Percentiles rank a stretch among this genome's conserved stretches.
Conservation (phyloP, 2,797 vertebrate genomes). For the Galago senegalensis region DNA sequence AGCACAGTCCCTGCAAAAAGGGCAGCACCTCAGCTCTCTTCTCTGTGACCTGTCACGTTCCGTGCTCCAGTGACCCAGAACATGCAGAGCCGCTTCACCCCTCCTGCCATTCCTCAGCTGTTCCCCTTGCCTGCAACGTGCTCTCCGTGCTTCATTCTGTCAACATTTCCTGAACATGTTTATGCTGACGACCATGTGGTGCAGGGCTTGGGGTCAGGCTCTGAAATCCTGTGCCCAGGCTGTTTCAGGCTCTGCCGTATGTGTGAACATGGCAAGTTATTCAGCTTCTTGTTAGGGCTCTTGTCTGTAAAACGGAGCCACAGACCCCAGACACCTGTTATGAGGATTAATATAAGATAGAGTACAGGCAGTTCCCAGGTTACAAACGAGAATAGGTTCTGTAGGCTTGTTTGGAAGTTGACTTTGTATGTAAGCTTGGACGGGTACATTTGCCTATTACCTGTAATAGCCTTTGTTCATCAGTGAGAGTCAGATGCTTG, state of each 20-base stretch:
- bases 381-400: no score
- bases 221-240: background rate
- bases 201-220: background rate
- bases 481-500: no score
- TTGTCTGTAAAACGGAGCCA: background rate
- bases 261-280: background rate
- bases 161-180: background rate
- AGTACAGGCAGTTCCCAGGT: background rate
- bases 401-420: no score
- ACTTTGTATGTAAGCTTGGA: no score
- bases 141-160: background rate
- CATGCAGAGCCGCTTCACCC: background rate
- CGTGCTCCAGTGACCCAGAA: background rate
- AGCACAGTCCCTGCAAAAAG: background rate
- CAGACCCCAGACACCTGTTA: background rate
- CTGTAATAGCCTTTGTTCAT: no score
- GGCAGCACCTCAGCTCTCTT: background rate
- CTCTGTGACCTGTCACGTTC: background rate
- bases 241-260: background rate
- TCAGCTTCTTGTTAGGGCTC: background rate
- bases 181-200: accelerated
- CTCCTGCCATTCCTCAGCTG: background rate
- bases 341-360: background rate
- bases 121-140: background rate
- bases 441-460: no score